phyloP scores from a whole-genome alignment of 1,140 invertebrate genomes.

The Vanessa tameamea region DNA sequence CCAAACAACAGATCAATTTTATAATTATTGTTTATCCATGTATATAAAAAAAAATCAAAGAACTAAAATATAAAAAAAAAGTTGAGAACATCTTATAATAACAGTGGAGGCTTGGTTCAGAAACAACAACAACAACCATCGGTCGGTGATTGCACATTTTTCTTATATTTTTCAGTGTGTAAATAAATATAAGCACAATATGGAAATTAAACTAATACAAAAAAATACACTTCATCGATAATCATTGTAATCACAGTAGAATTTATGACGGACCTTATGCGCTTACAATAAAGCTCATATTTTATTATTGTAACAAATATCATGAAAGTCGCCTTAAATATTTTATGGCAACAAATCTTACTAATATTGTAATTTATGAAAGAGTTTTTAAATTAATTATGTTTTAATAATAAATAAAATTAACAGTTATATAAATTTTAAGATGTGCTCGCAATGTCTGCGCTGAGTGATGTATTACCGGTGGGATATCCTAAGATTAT shows the following conservation, averaged over 20 bases:
- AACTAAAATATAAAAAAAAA: not conserved
- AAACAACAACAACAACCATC: constrained; percentile 21
- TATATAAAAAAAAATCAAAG: not conserved
- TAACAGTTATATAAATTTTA: not conserved
- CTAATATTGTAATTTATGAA: constrained; percentile 1
- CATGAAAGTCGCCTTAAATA: constrained; percentile 20
- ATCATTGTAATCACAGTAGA: constrained; percentile 23
- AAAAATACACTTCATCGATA: not conserved
- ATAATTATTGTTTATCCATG: not conserved
- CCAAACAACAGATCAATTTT: not conserved
- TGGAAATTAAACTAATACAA: constrained; percentile 10
- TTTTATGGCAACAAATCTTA: constrained; percentile 25
- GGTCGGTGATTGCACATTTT: constrained; percentile 21
- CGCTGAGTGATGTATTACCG: not conserved
- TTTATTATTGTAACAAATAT: constrained; percentile 9
- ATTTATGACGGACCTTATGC: constrained; percentile 12
- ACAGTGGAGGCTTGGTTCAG: constrained; percentile 6
- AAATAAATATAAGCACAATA: constrained; percentile 14
- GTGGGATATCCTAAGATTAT: constrained; percentile 1
- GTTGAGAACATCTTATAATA: not conserved
- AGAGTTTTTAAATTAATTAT: not conserved
- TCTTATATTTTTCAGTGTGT: constrained; percentile 17
- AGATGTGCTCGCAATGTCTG: not conserved
- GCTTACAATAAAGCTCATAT: constrained; percentile 13
- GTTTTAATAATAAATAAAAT: not conserved